Evolutionary conservation across 2,888 invertebrate genomes (phyloP).

Genomic region (Tortrix viridana): DNA sequence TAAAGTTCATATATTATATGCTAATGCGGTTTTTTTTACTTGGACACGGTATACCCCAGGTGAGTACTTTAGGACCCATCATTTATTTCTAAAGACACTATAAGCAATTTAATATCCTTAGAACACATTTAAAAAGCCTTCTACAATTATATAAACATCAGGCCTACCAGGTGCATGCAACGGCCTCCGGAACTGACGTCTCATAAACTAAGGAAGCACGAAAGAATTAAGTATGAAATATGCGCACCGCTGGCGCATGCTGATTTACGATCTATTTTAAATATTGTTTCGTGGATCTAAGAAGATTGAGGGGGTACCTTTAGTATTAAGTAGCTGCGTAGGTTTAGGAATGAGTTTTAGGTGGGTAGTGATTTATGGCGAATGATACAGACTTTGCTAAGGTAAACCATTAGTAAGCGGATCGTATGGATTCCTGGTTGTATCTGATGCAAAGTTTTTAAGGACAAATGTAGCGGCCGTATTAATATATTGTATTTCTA

Average conservation of each 20-base stretch:
- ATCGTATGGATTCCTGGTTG: too few species aligned
- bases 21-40: too few species aligned
- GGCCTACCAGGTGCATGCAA: constrained; percentile 56
- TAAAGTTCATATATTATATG: too few species aligned
- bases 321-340: constrained; percentile 13
- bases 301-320: constrained; percentile 32
- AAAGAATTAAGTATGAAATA: constrained; percentile 85
- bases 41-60: too few species aligned
- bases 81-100: background rate
- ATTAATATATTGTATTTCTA: too few species aligned
- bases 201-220: constrained; percentile 68
- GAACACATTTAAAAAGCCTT: constrained; percentile 7
- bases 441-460: too few species aligned
- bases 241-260: constrained; percentile 72
- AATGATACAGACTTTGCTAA: constrained; percentile 28
- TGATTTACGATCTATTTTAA: constrained; percentile 76
- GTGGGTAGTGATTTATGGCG: constrained; percentile 5
- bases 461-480: too few species aligned
- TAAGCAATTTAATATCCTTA: background rate
- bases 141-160: constrained; percentile 31
- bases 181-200: constrained; percentile 60
- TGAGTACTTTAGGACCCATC: background rate
- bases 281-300: constrained; percentile 53
- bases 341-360: constrained; percentile 2
- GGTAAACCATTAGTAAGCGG: too few species aligned